A percentile compares a stretch with the other conserved stretches of the same genome.
Evolutionary conservation across 1,140 invertebrate genomes (phyloP).

Genomic region (Sitophilus oryzae): DNA sequence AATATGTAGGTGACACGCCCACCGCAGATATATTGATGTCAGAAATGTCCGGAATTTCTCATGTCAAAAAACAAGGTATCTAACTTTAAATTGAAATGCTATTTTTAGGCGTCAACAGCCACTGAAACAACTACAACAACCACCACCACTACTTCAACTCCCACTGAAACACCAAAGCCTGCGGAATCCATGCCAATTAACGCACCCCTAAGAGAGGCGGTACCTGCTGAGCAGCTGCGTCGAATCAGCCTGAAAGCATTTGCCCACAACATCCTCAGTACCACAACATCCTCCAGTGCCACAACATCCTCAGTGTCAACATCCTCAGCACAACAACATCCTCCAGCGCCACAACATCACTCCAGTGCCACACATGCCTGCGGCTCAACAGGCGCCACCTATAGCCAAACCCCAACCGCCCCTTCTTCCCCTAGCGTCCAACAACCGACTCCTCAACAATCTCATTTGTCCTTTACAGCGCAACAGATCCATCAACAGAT

Average conservation of each 20-base stretch:
- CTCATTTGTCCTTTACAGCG: conserved; percentile 17
- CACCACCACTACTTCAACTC: neutral
- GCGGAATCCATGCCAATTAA: neutral
- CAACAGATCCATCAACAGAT: conserved; percentile 45
- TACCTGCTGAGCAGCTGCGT: neutral
- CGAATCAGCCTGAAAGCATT: neutral
- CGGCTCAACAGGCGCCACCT: neutral
- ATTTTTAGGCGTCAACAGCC: neutral
- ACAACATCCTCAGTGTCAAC: too few relatives aligned
- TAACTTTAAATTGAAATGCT: too few relatives aligned
- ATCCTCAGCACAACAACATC: neutral
- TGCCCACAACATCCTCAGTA: too few relatives aligned
- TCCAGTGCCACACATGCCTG: conserved; percentile 4
- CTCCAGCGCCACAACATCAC: neutral
- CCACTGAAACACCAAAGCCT: neutral
- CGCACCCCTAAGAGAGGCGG: neutral
- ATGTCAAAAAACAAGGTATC: too few relatives aligned
- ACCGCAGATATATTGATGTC: too few relatives aligned
- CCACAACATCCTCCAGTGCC: too few relatives aligned
- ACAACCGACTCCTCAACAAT: conserved; percentile 12
- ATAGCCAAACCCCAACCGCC: conserved; percentile 17
- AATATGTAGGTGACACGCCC: too few relatives aligned
- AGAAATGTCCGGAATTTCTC: too few relatives aligned
- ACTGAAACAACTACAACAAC: neutral
- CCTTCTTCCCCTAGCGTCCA: conserved; percentile 27